Base-by-base conservation (phyloP, 2,113 vertebrate genomes). In the Stigmatopora nigra region DNA sequence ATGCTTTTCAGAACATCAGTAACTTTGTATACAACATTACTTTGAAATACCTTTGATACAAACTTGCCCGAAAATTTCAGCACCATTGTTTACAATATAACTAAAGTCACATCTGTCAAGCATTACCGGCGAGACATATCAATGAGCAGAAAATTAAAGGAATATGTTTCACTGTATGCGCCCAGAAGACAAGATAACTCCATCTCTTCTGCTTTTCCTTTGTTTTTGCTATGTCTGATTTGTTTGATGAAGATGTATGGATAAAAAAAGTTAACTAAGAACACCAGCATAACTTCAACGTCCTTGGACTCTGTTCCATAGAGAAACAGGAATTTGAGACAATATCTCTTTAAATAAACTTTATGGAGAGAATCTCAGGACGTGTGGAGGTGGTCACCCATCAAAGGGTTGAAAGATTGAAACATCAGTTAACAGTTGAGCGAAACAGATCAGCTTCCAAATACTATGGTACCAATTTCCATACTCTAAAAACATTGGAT, bases 81-180 rank as follows among this genome's bases (percentile, higher is more conserved):
- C 6, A 35, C 56, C 8, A 9, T 19, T 19, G 58, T 44, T 61
- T 13, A 45, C 14, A 45, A 45, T 15, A 19, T 13, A 3, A 20
- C 25, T 68, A 79, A 77, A 73, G 76, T 61, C 61, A 82, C 84
- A 88, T 89, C 85, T 89, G 86, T 67, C 61, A 25, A 6, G 44
- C 73, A 85, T 88, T 87, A 87, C 63, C 3, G 14, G 15, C 56
- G 72, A 85, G 82, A 84, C 86, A 84, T 45, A 71, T 77, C 78
- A 84, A 72, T 20, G 31, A 78, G 25, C 52, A 71, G 69, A 75
- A 78, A 84, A 82, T 78, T 22, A 73, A 85, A 88, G 77, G 73
- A 87, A 84, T 52, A 53, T 84, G 82, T 78, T 79, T 62, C 65
- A 53, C 64, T 76, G 65, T 78, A 80, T 63, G 46, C 59, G 44